Percentiles rank a stretch among this genome's conserved stretches.
phyloP scores from a whole-genome alignment of 1,140 invertebrate species.

The Archivesica marissinica region DNA sequence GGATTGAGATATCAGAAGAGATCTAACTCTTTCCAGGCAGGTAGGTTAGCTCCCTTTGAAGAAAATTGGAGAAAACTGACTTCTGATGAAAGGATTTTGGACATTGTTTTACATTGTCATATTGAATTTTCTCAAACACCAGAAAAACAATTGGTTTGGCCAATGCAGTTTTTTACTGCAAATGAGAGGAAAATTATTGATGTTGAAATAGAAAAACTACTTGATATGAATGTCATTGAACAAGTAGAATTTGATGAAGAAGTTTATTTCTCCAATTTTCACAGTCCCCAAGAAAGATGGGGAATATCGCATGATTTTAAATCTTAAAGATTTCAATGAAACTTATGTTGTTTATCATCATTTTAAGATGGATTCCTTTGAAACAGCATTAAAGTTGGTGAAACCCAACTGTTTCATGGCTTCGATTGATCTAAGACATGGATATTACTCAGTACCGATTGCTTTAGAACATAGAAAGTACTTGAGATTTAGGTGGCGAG shows the following conservation, averaged over 20 bases:
- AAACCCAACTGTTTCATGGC: conserved; percentile 58
- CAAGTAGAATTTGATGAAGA: neutral
- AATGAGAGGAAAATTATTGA: neutral
- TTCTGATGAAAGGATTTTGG: conserved; percentile 7
- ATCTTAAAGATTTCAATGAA: conserved; percentile 62
- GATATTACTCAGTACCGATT: conserved; percentile 60
- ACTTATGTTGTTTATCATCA: conserved; percentile 43
- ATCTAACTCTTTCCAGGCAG: neutral
- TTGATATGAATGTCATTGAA: conserved; percentile 20
- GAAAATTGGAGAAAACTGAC: conserved; percentile 31
- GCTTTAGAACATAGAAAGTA: conserved; percentile 40
- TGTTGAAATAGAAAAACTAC: conserved; percentile 6
- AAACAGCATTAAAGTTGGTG: conserved; percentile 47
- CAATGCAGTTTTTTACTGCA: neutral
- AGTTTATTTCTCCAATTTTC: neutral
- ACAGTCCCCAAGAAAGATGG: no score
- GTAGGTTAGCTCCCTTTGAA: conserved; percentile 8
- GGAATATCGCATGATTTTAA: conserved; percentile 37
- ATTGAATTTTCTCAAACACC: neutral
- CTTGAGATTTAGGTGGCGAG: conserved; percentile 51
- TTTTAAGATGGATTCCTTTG: conserved; percentile 65
- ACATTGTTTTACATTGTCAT: conserved; percentile 31
- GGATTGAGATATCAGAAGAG: neutral
- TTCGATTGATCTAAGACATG: conserved; percentile 64
- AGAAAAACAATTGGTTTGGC: neutral